These are phyloP conservation scores for Pherbina coryleti DNA, from an alignment of 2,888 invertebrate genomes.

Conservation along the genomic window DNA sequence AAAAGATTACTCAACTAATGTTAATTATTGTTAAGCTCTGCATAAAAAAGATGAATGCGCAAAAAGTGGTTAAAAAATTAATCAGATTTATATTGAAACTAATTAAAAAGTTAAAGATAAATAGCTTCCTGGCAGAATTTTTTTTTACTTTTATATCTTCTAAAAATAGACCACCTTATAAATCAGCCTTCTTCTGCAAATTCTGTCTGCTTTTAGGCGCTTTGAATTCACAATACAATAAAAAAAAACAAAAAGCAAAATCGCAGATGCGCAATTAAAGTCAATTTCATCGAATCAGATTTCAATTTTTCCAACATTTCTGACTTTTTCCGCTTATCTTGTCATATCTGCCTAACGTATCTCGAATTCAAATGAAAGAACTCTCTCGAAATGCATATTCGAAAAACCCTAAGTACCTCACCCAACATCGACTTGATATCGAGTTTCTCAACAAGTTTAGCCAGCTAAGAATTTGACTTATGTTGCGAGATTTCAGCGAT, in stretches of 20 bases:
- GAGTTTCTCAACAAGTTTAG: conserved; percentile 62
- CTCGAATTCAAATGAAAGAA: background rate
- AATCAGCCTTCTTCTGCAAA: too few species aligned
- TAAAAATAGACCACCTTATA: too few species aligned
- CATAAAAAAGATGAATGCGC: too few species aligned
- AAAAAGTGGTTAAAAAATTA: background rate
- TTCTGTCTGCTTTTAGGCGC: too few species aligned
- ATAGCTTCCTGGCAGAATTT: too few species aligned
- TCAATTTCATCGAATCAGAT: conserved; percentile 39
- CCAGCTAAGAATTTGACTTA: conserved; percentile 62
- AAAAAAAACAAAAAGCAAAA: conserved; percentile 36
- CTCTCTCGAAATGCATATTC: background rate
- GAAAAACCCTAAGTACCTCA: background rate
- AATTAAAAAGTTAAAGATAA: background rate
- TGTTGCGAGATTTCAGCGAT: conserved; percentile 57
- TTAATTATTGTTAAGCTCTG: too few species aligned
- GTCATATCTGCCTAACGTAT: background rate
- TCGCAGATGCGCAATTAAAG: conserved; percentile 62
- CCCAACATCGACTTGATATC: conserved; percentile 4
- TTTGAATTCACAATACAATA: too few species aligned
- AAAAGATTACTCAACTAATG: too few species aligned
- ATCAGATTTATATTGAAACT: background rate
- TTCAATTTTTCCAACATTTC: conserved; percentile 48
- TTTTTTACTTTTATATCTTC: too few species aligned
- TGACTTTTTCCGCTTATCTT: conserved; percentile 54